Evolutionary conservation across 2,113 vertebrate genomes (phyloP).

Genomic region (Nettapus auritus): DNA sequence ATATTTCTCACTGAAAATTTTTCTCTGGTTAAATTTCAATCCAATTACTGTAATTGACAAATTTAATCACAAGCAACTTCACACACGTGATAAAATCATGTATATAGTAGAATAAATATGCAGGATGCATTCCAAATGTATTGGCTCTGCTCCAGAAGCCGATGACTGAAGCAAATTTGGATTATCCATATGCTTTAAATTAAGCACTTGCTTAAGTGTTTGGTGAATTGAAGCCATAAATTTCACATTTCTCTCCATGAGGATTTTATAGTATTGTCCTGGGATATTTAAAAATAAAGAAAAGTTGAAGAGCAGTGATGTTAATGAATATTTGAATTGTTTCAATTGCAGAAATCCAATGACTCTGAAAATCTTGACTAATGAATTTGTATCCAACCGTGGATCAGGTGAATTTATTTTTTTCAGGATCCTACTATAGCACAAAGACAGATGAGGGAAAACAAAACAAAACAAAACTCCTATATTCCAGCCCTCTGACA

Average conservation of each 20-base stretch:
- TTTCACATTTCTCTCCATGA: conserved; percentile 18
- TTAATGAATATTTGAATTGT: background rate
- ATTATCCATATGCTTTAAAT: conserved; percentile 66
- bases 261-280: background rate
- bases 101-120: conserved; percentile 40
- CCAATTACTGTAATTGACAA: conserved; percentile 38
- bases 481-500: background rate
- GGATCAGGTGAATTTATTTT: conserved; percentile 12
- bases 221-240: conserved; percentile 17
- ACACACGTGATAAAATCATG: conserved; percentile 23
- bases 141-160: conserved; percentile 29
- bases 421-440: background rate
- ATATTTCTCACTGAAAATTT: background rate
- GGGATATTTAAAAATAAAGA: conserved; percentile 20
- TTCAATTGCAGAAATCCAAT: background rate
- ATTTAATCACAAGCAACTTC: conserved; percentile 55
- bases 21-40: conserved; percentile 28
- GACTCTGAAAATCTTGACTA: background rate
- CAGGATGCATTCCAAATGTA: conserved; percentile 59
- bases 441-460: background rate
- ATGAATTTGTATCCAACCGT: background rate
- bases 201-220: conserved; percentile 52
- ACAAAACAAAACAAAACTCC: background rate
- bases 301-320: background rate
- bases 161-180: conserved; percentile 42